Conservation (phyloP, 35 echinoderm and acorn worm species). For the Diadema setosum region DNA sequence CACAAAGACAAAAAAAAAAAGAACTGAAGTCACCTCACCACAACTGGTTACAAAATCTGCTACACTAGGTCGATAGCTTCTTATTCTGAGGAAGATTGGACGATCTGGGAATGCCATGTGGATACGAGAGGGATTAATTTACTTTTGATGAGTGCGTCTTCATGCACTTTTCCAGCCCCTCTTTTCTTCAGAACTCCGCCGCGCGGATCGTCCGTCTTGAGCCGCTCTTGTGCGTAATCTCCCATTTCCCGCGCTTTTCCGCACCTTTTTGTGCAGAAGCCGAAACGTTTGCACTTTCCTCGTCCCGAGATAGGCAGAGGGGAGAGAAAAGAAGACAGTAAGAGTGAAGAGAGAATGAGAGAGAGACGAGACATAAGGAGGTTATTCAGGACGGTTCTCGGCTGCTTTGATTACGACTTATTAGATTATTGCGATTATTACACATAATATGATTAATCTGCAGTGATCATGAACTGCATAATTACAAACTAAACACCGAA, state of each 20-base stretch:
- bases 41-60: neutral
- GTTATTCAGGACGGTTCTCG: neutral
- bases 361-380: neutral
- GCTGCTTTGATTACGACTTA: neutral
- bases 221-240: neutral
- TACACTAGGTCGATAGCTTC: neutral
- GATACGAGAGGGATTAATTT: neutral
- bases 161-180: neutral
- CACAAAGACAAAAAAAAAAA: neutral
- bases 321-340: too few species aligned
- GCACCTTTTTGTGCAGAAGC: neutral
- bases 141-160: neutral
- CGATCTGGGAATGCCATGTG: neutral
- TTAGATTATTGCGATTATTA: neutral
- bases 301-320: too few species aligned
- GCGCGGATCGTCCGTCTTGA: neutral
- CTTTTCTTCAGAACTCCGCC: slow-evolving; percentile 10
- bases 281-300: neutral
- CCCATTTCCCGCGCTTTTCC: neutral
- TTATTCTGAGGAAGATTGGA: neutral
- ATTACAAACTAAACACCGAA: neutral
- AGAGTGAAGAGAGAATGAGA: too few species aligned
- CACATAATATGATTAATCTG: neutral
- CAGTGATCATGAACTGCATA: neutral
- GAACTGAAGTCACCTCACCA: neutral